phyloP scores from a whole-genome alignment of 2,888 invertebrate species.

The Lasioglossum villosulum region DNA sequence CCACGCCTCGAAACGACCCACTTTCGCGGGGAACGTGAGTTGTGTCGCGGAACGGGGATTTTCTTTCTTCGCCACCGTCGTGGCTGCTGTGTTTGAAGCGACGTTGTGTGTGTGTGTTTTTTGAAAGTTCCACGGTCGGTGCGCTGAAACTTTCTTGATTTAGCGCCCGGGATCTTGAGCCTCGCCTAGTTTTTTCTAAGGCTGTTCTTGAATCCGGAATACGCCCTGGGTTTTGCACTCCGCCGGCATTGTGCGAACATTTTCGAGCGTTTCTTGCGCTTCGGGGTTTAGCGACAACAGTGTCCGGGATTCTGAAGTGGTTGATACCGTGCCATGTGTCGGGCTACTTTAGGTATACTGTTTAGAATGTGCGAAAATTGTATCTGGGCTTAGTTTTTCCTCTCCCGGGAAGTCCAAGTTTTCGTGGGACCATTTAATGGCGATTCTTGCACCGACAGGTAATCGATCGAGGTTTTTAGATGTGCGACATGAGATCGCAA shows the following conservation, averaged over 20 bases:
- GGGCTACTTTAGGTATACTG: background rate
- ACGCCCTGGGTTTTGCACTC: background rate
- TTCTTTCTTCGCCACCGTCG: background rate
- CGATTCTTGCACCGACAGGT: too few species aligned
- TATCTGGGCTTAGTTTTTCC: background rate
- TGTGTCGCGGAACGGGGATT: conserved; percentile 11
- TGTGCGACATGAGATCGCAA: too few species aligned
- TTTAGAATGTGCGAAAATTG: background rate
- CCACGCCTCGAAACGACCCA: conserved; percentile 47
- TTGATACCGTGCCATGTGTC: background rate
- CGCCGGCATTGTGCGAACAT: conserved; percentile 6
- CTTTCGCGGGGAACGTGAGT: conserved; percentile 14
- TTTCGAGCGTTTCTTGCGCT: conserved; percentile 4
- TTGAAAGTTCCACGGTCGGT: background rate
- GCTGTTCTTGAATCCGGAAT: conserved; percentile 11
- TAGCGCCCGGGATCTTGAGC: background rate
- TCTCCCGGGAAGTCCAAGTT: background rate
- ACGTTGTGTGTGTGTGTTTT: background rate
- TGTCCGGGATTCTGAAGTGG: background rate
- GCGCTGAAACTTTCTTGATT: conserved; percentile 10
- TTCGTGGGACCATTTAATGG: background rate
- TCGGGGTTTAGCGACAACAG: background rate
- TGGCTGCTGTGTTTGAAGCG: background rate
- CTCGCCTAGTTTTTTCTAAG: conserved; percentile 3
- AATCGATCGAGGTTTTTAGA: too few species aligned